A percentile compares a stretch with the other conserved stretches of the same genome.
Conservation (phyloP, 1,140 invertebrate genomes). For the Drosophila gunungcola region DNA sequence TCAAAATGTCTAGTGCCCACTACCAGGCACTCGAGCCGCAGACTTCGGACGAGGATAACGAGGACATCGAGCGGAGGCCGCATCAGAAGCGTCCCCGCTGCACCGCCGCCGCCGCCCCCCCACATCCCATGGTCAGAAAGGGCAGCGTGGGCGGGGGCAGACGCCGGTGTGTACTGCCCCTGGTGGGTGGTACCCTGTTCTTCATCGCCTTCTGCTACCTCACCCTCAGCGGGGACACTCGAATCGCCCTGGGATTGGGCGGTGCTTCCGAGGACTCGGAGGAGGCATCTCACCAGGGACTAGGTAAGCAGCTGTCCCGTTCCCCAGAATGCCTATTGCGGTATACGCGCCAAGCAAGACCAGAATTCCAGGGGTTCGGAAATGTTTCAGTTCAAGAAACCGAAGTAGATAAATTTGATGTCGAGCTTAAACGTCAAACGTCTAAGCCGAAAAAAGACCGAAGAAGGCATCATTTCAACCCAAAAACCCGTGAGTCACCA, state of each 20-base stretch:
- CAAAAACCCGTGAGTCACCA: conserved; percentile 5
- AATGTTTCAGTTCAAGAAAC: neutral
- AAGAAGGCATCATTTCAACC: neutral
- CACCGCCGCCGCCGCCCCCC: conserved; percentile 2
- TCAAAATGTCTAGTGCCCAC: conserved; percentile 68
- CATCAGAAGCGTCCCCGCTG: conserved; percentile 33
- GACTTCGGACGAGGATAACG: conserved; percentile 51
- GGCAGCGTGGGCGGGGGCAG: conserved; percentile 24
- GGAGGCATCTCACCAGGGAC: conserved; percentile 39
- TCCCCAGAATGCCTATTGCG: neutral
- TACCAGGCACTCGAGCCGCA: conserved; percentile 62
- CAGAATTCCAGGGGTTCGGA: neutral
- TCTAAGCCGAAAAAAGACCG: too few relatives aligned
- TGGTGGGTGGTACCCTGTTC: conserved; percentile 13
- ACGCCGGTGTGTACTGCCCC: conserved; percentile 39
- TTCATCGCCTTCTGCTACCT: conserved; percentile 55
- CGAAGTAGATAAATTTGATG: neutral
- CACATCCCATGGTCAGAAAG: conserved; percentile 26
- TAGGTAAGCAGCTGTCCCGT: conserved; percentile 54
- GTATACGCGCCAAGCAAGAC: neutral
- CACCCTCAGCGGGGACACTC: conserved; percentile 39
- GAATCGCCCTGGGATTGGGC: conserved; percentile 39
- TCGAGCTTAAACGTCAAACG: neutral
- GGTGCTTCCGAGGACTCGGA: conserved; percentile 34
- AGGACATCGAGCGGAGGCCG: conserved; percentile 29